Evolutionary conservation across 1,140 invertebrate genomes (phyloP), one percentile per base, ranked within the genome.

Genomic region (Geopemphigus sp.): DNA sequence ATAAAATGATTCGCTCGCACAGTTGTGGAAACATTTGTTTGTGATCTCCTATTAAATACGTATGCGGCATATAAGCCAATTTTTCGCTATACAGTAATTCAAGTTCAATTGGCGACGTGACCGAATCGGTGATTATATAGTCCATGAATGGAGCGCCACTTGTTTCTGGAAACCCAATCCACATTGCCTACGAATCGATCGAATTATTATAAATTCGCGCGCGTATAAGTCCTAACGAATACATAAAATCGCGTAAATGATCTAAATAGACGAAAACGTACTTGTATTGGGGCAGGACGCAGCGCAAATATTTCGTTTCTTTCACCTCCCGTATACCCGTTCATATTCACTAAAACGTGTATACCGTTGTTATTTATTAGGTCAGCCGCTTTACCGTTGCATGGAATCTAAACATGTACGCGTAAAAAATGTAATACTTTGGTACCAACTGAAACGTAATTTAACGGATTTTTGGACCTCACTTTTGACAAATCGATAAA

Each of bases 11-110:
- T 68, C 96, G 88, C 84, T 96, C 94, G 82, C 94, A 95, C 26
- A 99, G 86, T 89, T 99, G 97, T 14, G 96, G 96, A 86, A 99
- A 98, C 98, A 99, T 99, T 88, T 99, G 95, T 83, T 90, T 92
- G 85, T 99, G 98, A 88, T 99, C 98, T 1, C 98, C 98, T 84
- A 99, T 92, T 85, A 99, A 99, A 86, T 98, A 99, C 19, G 98
- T 99, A 84, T 97, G 90, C 1, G 96, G 95, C 97, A 99, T 99
- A 84, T 94, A 98, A 0, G 96, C 97, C 76, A 99, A 88, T 86
- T 99, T 99, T 86, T 99, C 98, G 83, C 94, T 97, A 85, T 99
- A 99, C 84, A 99, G 96, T 81, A 86, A 86, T 22, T 91, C 91
- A 29, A 96, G 87, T 83, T 94, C 91, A 26, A 95, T 66, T 0